Evolutionary conservation across 1,140 invertebrate species (phyloP), one percentile per base, ranked within the genome.

Genomic region (Solen grandis): DNA sequence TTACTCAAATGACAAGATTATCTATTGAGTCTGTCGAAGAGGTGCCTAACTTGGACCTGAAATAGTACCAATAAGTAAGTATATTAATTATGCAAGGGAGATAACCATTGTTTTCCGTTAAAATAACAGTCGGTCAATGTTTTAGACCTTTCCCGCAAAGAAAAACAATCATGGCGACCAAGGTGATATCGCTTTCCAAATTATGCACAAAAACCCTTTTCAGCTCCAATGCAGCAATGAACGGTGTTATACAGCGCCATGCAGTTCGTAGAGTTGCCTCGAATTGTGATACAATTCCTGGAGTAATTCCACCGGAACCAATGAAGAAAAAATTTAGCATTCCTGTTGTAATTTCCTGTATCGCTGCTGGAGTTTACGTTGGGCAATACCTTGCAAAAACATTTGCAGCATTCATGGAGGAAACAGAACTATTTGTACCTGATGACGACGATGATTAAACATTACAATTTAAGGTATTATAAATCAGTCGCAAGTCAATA

Each of bases 351-450:
- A 22, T 72, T 36, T 4, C 52, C 1, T 72, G 25, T 31, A 73
- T 80, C 2, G 27, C 35, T 22, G 8, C 46, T 38, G 68, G 68
- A 13, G 22, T 63, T 54, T 80, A 46, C 41, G 38, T 72, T 10
- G 77, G 77, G 36, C 77, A 80, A 35, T 70, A 65, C n/a, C 10
- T 25, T 27, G 77, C 68, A 0, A 80, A 80, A 38, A 27, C 35
- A 36, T 36, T 80, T 54, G 77, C 77, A 16, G 31, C 59, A 22
- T 80, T 72, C 41, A 27, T 80, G 22, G 77, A 80, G 35, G 77
- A 80, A 65, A 80, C 77, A 25, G 77, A 80, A 55, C 63, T 80
- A 52, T 80, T 80, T 33, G 60, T 80, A 19, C 77, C 77, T 63
- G 77, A 80, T 0, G 77, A 80, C 50, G 77, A 80, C 35, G 77